Conservation (phyloP, 2,888 invertebrate species). For the Dolichomitus sp. region DNA sequence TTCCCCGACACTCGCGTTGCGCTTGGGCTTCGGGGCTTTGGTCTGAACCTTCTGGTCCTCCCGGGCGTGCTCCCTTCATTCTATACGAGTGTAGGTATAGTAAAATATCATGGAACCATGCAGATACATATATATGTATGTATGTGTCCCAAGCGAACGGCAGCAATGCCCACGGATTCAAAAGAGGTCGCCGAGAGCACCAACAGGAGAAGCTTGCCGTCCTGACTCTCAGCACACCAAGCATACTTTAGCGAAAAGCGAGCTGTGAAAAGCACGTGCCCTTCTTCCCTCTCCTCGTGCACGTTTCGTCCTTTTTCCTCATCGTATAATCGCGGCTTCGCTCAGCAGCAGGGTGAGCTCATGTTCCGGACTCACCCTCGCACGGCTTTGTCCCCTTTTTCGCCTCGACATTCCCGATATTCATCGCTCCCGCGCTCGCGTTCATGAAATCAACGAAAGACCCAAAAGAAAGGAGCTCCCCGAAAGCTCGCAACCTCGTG, state of each 20-base stretch:
- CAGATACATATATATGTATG: not conserved
- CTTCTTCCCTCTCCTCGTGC: not conserved
- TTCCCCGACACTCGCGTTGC: slow-evolving; percentile 64
- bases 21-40: slow-evolving; percentile 23
- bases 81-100: slow-evolving; percentile 1
- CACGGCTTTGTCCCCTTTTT: slow-evolving; percentile 68
- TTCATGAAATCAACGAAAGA: slow-evolving; percentile 45
- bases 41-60: slow-evolving; percentile 53
- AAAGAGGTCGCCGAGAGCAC: slow-evolving; percentile 68
- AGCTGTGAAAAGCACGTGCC: slow-evolving; percentile 43
- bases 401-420: slow-evolving; percentile 69
- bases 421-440: slow-evolving; percentile 64
- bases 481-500: slow-evolving; percentile 11
- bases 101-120: slow-evolving; percentile 2
- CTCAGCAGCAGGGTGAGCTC: not conserved
- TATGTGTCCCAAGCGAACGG: slow-evolving; percentile 32
- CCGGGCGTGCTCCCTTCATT: slow-evolving; percentile 32
- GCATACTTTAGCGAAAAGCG: not conserved
- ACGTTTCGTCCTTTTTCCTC: slow-evolving; percentile 48
- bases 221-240: slow-evolving; percentile 8
- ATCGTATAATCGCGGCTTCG: slow-evolving; percentile 10
- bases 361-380: slow-evolving; percentile 4
- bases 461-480: slow-evolving; percentile 27
- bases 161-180: slow-evolving; percentile 65
- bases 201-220: slow-evolving; percentile 33